These are phyloP conservation scores for Ochlodes sylvanus DNA, from an alignment of 2,888 invertebrate genomes.

Conservation along the genomic window DNA sequence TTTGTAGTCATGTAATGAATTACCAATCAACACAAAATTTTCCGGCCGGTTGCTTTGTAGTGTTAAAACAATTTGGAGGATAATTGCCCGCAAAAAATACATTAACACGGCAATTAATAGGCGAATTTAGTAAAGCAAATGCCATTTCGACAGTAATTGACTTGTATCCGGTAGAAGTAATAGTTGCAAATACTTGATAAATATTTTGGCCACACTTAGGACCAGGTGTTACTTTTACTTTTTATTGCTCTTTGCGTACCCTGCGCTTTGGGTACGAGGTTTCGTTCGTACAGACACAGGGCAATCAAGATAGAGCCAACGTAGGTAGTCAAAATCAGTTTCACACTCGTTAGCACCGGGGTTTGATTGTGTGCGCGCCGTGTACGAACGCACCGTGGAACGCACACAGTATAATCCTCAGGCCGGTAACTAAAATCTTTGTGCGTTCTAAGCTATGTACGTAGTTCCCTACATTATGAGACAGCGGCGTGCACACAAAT, in stretches of 20 bases:
- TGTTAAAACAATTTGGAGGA: constrained; percentile 7
- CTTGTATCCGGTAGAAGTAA: constrained; percentile 19
- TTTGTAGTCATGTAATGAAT: background rate
- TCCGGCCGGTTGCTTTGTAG: background rate
- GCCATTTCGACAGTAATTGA: constrained; percentile 27
- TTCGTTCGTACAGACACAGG: too few relatives aligned
- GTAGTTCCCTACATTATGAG: too few relatives aligned
- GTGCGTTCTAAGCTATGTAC: too few relatives aligned
- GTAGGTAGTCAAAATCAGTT: too few relatives aligned
- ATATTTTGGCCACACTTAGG: background rate
- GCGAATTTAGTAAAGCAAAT: constrained; percentile 10
- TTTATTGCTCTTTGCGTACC: background rate
- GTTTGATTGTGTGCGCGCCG: too few relatives aligned
- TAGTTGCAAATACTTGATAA: background rate
- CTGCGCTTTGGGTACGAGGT: too few relatives aligned
- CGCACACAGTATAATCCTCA: too few relatives aligned
- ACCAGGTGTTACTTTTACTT: background rate
- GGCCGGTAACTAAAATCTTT: too few relatives aligned
- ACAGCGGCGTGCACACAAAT: too few relatives aligned
- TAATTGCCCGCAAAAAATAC: constrained; percentile 10
- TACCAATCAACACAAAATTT: constrained; percentile 2
- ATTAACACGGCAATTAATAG: constrained; percentile 18
- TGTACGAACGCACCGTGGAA: too few relatives aligned
- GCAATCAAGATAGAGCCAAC: too few relatives aligned
- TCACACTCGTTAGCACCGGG: too few relatives aligned